These are phyloP conservation scores for Cataglyphis rosenhaueri DNA, from an alignment of 2,888 invertebrate genomes.

Conservation along the genomic window DNA sequence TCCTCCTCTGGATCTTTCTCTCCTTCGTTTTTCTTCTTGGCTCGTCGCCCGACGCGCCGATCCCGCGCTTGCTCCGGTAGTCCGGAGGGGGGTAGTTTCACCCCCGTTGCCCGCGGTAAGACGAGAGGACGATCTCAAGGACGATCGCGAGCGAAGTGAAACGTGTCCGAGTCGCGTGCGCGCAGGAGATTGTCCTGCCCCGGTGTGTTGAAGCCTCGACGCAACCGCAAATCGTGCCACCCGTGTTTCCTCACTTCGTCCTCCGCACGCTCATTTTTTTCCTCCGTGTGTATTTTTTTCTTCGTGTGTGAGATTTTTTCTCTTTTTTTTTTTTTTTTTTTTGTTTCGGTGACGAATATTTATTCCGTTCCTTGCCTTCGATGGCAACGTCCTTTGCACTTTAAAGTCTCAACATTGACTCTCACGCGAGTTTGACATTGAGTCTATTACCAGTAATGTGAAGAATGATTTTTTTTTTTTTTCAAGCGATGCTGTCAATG, in stretches of 20 bases:
- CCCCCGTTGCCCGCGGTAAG: conserved; percentile 56
- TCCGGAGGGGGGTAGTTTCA: conserved; percentile 66
- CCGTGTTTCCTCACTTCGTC: conserved; percentile 14
- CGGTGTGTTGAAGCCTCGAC: neutral
- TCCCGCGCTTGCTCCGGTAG: conserved; percentile 34
- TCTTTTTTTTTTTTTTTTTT: neutral
- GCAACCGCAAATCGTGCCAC: conserved; percentile 17
- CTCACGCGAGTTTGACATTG: neutral
- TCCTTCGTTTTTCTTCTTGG: conserved; percentile 26
- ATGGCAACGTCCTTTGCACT: neutral
- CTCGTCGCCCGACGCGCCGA: conserved; percentile 25
- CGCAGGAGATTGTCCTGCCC: conserved; percentile 53
- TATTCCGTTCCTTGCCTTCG: neutral
- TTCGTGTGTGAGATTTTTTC: neutral
- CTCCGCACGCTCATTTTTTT: neutral
- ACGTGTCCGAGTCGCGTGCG: conserved; percentile 20
- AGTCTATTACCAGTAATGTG: neutral
- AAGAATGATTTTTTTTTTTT: neutral
- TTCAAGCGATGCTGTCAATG: neutral
- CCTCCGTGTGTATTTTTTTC: neutral
- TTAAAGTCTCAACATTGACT: neutral
- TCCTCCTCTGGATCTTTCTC: neutral
- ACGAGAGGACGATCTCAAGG: conserved; percentile 62
- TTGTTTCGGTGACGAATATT: conserved; percentile 26
- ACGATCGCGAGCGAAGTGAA: conserved; percentile 30